Percentiles rank a stretch among this genome's conserved stretches.
These are phyloP conservation scores for Electrophaes corylata DNA, from an alignment of 2,888 invertebrate genomes.

Conservation along the genomic window DNA sequence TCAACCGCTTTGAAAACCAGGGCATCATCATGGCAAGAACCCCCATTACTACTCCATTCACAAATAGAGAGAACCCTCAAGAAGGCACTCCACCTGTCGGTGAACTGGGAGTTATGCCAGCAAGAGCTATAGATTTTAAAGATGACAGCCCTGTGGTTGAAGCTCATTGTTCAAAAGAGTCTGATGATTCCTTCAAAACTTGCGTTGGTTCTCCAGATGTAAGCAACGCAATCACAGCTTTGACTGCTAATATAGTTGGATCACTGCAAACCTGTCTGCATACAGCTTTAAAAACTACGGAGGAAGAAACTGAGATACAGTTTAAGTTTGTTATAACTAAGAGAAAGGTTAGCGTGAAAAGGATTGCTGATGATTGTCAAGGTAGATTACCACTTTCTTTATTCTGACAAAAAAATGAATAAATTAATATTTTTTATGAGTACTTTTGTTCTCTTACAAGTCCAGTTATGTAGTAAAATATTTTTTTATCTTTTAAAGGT, in stretches of 20 bases:
- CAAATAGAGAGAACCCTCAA: slow-evolving; percentile 54
- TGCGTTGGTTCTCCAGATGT: slow-evolving; percentile 65
- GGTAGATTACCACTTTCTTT: slow-evolving; percentile 12
- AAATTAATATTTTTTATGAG: too few relatives aligned
- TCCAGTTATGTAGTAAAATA: not conserved
- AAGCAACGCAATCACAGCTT: slow-evolving; percentile 63
- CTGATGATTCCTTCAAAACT: slow-evolving; percentile 70
- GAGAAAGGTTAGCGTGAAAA: slow-evolving; percentile 69
- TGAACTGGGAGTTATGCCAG: slow-evolving; percentile 63
- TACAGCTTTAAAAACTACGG: slow-evolving; percentile 63
- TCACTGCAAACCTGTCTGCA: slow-evolving; percentile 70
- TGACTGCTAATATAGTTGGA: slow-evolving; percentile 71
- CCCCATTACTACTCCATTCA: slow-evolving; percentile 60
- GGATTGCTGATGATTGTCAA: slow-evolving; percentile 52
- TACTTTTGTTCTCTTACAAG: too few relatives aligned
- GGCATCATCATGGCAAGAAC: slow-evolving; percentile 64
- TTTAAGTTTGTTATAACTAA: slow-evolving; percentile 78
- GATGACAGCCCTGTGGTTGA: slow-evolving; percentile 71
- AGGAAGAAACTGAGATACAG: slow-evolving; percentile 77
- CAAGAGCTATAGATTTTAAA: slow-evolving; percentile 78
- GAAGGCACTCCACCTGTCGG: slow-evolving; percentile 69
- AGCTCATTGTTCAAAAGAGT: slow-evolving; percentile 60
- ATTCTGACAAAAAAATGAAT: too few relatives aligned
- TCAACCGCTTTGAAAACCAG: slow-evolving; percentile 74
- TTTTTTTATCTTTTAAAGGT: slow-evolving; percentile 8